Evolutionary conservation across 2,888 invertebrate genomes (phyloP).

Genomic region (Caenorhabditis sp.): DNA sequence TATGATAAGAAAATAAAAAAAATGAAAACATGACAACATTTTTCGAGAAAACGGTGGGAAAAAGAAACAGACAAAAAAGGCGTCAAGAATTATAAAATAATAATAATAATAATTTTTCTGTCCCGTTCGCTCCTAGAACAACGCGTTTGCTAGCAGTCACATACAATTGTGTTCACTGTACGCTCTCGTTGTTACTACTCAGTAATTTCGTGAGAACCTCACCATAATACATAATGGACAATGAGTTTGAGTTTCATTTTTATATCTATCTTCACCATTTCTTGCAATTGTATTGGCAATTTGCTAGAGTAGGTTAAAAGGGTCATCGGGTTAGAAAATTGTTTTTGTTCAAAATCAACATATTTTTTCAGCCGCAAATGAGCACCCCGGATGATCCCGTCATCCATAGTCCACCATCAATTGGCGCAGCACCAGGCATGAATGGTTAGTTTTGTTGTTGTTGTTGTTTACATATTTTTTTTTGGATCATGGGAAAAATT

Average conservation of each 20-base stretch:
- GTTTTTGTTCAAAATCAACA: neutral
- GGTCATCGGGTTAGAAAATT: neutral
- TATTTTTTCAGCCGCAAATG: slow-evolving; percentile 60
- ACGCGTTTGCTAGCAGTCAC: neutral
- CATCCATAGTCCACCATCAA: slow-evolving; percentile 63
- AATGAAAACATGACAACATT: neutral
- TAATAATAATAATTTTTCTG: too few species aligned
- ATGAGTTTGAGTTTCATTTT: too few species aligned
- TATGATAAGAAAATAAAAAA: neutral
- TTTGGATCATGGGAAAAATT: neutral
- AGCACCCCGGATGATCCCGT: slow-evolving; percentile 67
- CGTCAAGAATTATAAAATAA: neutral
- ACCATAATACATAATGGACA: too few species aligned
- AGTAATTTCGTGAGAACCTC: too few species aligned
- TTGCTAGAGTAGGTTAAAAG: too few species aligned
- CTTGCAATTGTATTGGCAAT: too few species aligned
- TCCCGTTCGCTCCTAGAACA: neutral
- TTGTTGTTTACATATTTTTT: too few species aligned
- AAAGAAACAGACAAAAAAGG: slow-evolving; percentile 13
- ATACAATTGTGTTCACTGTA: too few species aligned
- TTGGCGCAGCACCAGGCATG: slow-evolving; percentile 42
- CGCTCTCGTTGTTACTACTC: too few species aligned
- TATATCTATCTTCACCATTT: too few species aligned
- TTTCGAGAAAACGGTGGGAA: slow-evolving; percentile 3
- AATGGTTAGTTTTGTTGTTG: slow-evolving; percentile 25